Base-by-base conservation (phyloP, 30 jellyfish, hydroid and myxozoan genomes). In the Cassiopea xamachana region DNA sequence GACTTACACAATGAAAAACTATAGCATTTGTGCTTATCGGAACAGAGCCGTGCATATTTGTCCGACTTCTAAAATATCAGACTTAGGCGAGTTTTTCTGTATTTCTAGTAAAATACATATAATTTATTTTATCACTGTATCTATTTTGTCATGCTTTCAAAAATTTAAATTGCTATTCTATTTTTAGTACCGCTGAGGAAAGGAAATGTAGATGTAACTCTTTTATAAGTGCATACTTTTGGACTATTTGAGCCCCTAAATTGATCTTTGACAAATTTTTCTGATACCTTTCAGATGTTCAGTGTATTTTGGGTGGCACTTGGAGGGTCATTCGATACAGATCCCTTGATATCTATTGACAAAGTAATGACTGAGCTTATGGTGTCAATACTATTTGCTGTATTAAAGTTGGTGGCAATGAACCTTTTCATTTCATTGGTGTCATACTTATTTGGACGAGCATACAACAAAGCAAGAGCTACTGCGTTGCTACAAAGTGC, bases 401-500 rank as follows among this genome's bases (percentile, higher is more conserved):
- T 81, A 4, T 81, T 89, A 39, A 81, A 81, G 76, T 49, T 89
- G 68, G 77, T 89, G 82, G 82, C 86, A 9, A 71, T 76, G 47
- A 89, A 89, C 60, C 84, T 89, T 3, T 89, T 67, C 89, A 89
- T 89, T 0, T 87, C 96, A 12, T 59, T 89, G 89, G 47, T 80
- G 78, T 70, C 89, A 1, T 69, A 82, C 15, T 79, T 82, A 1
- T 83, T 83, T 69, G 75, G 60, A 27, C 86, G 97, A 7, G 90
- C 78, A 1, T 83, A 90, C 91, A 64, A 45, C 78, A 83, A 84
- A 51, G 97, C 97, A n/a, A 80, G 75, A 79, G 97, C 97, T 27
- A 83, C 83, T 1, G 97, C 97, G 6, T 59, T 60, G 60, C 90
- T 90, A 6, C 93, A 90, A 83, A 78, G 84, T 39, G 97, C 97